A percentile compares a stretch with the other conserved stretches of the same genome.
Conservation (phyloP, 2,888 invertebrate species). For the Drosophila seclusa region DNA sequence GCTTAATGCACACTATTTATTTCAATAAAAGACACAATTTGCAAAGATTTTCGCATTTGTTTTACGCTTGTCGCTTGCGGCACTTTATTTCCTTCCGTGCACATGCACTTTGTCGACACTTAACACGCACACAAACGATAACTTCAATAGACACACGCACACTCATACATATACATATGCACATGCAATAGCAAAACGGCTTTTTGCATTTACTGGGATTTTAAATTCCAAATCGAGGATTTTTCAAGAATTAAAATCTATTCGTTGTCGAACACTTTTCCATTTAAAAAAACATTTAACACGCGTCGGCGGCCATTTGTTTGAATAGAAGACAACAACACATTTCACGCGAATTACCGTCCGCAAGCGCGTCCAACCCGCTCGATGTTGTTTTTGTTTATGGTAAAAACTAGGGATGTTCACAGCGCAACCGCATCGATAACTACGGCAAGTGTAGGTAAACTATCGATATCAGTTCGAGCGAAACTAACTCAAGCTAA, state of each 20-base stretch:
- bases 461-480: conserved; percentile 11
- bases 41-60: conserved; percentile 24
- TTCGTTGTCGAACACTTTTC: conserved; percentile 9
- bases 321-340: conserved; percentile 46
- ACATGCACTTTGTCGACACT: conserved; percentile 64
- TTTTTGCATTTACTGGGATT: conserved; percentile 36
- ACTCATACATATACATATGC: conserved; percentile 6
- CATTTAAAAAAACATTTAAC: conserved; percentile 36
- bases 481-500: neutral
- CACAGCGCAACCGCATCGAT: conserved; percentile 3
- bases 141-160: conserved; percentile 18
- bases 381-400: conserved; percentile 61
- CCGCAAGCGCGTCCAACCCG: conserved; percentile 53
- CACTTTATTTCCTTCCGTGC: conserved; percentile 61
- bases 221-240: conserved; percentile 14
- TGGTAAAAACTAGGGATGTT: conserved; percentile 52
- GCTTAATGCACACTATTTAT: conserved; percentile 11
- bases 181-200: conserved; percentile 32
- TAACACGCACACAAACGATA: conserved; percentile 30
- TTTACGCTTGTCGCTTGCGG: conserved; percentile 44
- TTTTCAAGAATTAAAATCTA: conserved; percentile 20
- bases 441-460: neutral
- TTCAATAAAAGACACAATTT: conserved; percentile 7
- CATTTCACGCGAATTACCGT: conserved; percentile 47
- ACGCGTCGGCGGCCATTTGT: conserved; percentile 67